Conservation (phyloP, 2,797 vertebrate species). For the Astyanax mexicanus region DNA sequence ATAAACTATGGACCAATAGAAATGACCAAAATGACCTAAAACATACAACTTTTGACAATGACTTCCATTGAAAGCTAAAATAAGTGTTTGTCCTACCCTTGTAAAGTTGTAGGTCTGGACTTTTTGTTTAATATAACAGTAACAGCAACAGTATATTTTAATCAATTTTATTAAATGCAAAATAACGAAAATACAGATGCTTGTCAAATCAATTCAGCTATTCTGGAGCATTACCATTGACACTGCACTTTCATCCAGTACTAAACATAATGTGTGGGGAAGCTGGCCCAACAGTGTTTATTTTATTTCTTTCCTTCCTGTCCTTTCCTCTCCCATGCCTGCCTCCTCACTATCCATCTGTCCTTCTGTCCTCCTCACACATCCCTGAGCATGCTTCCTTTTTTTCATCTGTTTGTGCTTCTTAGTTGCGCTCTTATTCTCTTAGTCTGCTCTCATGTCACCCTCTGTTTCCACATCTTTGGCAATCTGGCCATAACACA, state of each 20-base stretch:
- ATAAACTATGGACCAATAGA: too few species aligned
- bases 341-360: slow-evolving; percentile 29
- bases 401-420: slow-evolving; percentile 11
- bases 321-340: slow-evolving; percentile 20
- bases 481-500: not conserved
- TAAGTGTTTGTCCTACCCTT: too few species aligned
- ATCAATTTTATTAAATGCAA: too few species aligned
- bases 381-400: slow-evolving; percentile 24
- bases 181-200: too few species aligned
- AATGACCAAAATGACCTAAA: too few species aligned
- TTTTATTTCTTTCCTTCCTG: slow-evolving; percentile 9
- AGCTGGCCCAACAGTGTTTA: slow-evolving; percentile 1
- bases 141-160: too few species aligned
- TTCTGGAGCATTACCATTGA: not conserved
- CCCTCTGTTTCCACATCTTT: not conserved
- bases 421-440: not conserved
- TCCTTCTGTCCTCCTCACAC: not conserved
- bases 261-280: not conserved
- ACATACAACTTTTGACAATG: too few species aligned
- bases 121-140: too few species aligned
- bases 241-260: not conserved
- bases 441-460: not conserved
- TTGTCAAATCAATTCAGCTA: too few species aligned
- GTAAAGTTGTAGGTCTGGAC: too few species aligned
- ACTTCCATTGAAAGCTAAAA: too few species aligned